Base-by-base conservation (phyloP, 2,113 vertebrate species). In the Zosterops lateralis region DNA sequence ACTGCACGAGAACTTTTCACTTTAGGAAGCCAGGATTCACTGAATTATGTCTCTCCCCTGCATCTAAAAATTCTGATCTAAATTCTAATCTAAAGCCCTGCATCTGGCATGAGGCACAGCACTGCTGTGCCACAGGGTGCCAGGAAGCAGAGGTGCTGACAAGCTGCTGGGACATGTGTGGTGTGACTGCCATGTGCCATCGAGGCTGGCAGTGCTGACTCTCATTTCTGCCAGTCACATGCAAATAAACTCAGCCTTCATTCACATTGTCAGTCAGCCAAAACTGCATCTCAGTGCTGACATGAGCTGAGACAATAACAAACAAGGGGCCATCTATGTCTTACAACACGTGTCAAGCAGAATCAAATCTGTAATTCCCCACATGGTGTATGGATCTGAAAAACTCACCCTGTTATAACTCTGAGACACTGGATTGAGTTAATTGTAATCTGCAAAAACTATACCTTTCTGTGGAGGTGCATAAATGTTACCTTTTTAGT, bases 141-240 rank as follows among this genome's bases (percentile, higher is more conserved):
- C 21, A 22, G 68, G 61, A 74, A 47, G 47, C 10, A 87, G 57
- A 40, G 22, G 21, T 38, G 38, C 32, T 86, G 60, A 66, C 56
- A 45, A 25, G 38, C 58, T 75, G 29, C 12, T 56, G 25, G 44
- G 45, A 89, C 0, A 0, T 1, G 8, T 12, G 10, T 56, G 34
- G n/a, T 12, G 40, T 3, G 1, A 19, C 10, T 32, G 53, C 24
- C 28, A 32, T 0, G 1, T 2, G 9, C 54, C 32, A 36, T 3
- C 0, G 0, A 53, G 65, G 31, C 44, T 80, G 8, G 8, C 54
- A 73, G 42, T 4, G 9, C 47, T 44, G 17, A 51, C 51, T 34
- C 26, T 31, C 10, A 7, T 34, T 87, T 68, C 54, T 72, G 51
- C 38, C 62, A 47, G 31, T 62, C 71, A 71, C 42, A 60, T n/a